Conservation (phyloP, 2,113 vertebrate species). For the Perca flavescens region DNA sequence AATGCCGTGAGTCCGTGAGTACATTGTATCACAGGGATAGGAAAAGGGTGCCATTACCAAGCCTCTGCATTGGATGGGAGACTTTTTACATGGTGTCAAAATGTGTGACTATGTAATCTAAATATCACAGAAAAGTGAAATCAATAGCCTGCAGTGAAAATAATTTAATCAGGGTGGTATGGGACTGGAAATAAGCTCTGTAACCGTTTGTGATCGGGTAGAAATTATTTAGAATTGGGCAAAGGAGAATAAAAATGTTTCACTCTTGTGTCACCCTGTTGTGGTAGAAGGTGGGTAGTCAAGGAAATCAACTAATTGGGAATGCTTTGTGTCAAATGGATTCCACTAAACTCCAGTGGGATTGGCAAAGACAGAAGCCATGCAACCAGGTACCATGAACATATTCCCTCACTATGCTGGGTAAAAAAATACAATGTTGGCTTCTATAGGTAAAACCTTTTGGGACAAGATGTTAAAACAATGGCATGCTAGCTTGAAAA, state of each 20-base stretch:
- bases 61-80: not conserved
- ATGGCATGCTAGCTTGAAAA: not conserved
- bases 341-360: too few relatives aligned
- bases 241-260: not conserved
- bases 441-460: not conserved
- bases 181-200: not conserved
- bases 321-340: too few relatives aligned
- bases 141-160: not conserved
- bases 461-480: not conserved
- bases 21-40: not conserved
- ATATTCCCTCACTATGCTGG: not conserved
- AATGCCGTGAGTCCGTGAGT: not conserved
- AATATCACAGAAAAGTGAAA: conserved; percentile 17
- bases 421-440: not conserved
- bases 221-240: conserved; percentile 3
- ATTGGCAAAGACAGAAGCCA: not conserved
- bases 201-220: not conserved
- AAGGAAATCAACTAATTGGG: not conserved
- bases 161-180: conserved; percentile 9
- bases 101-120: conserved; percentile 1
- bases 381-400: not conserved
- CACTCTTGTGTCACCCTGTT: not conserved
- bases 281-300: not conserved
- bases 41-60: conserved; percentile 1
- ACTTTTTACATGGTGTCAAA: conserved; percentile 9